Evolutionary conservation across 37 sponge, comb jelly and placozoan genomes (phyloP).

Genomic region (Beroe forskalii): DNA sequence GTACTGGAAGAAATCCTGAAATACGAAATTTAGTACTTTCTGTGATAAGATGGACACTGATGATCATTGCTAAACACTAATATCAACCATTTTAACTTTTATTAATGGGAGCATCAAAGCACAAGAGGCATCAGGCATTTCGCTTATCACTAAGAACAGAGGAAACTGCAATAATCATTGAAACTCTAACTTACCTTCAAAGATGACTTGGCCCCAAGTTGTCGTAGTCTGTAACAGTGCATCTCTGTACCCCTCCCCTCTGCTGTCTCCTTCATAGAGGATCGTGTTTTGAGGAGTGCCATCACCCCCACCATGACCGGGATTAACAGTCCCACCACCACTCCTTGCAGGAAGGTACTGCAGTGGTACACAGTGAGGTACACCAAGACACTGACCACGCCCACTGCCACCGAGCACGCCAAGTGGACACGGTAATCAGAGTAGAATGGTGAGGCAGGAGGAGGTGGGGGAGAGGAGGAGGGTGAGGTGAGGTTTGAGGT

Average conservation of each 20-base stretch:
- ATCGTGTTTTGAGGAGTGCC: neutral
- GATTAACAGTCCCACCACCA: neutral
- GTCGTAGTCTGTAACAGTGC: neutral
- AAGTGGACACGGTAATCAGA: neutral
- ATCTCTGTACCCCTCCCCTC: neutral
- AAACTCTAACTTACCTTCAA: slow-evolving; percentile 39
- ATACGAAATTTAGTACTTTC: neutral
- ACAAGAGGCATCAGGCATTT: too few relatives aligned
- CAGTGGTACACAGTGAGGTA: neutral
- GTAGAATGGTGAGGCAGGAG: too few relatives aligned
- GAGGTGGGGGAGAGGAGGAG: neutral
- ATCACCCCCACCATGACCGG: neutral
- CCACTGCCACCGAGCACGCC: neutral
- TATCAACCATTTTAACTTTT: neutral
- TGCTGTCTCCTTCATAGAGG: neutral
- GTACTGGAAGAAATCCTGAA: slow-evolving; percentile 60
- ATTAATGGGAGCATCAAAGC: too few relatives aligned
- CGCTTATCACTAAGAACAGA: too few relatives aligned
- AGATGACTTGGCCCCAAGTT: neutral
- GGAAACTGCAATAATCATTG: too few relatives aligned
- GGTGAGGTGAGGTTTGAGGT: too few relatives aligned
- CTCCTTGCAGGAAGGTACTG: slow-evolving; percentile 10
- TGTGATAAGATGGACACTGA: neutral
- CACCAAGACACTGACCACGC: slow-evolving; percentile 8
- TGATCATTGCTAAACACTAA: neutral